Conservation (phyloP, 2,888 invertebrate species). For the Eremobia ochroleuca region DNA sequence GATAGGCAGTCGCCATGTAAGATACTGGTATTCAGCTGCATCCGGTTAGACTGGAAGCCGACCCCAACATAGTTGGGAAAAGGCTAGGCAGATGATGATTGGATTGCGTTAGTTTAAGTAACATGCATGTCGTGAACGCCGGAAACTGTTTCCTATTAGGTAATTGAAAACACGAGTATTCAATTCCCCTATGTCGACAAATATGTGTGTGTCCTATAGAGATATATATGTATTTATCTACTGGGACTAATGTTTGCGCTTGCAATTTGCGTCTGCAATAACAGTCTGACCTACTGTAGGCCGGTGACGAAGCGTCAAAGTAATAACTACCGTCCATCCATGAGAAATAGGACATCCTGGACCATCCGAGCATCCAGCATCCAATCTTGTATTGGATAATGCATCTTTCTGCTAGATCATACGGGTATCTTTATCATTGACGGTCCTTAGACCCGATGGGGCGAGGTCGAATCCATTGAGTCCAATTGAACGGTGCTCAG, state of each 20-base stretch:
- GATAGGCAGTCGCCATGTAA: too few relatives aligned
- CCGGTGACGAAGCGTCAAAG: constrained; percentile 33
- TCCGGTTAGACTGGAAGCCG: too few relatives aligned
- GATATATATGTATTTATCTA: not conserved
- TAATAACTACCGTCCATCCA: constrained; percentile 36
- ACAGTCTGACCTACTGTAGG: constrained; percentile 21
- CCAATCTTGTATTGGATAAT: constrained; percentile 64
- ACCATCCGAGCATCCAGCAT: constrained; percentile 59
- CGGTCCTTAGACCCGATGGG: constrained; percentile 60
- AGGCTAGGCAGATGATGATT: too few relatives aligned
- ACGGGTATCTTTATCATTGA: constrained; percentile 64
- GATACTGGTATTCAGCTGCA: too few relatives aligned
- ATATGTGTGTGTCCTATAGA: constrained; percentile 12
- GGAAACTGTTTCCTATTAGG: constrained; percentile 35
- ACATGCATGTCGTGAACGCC: not conserved
- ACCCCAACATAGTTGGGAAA: too few relatives aligned
- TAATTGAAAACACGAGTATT: constrained; percentile 33
- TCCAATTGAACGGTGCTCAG: constrained; percentile 80
- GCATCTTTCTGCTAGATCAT: constrained; percentile 63
- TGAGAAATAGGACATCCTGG: constrained; percentile 61
- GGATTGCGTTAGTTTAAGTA: constrained; percentile 11
- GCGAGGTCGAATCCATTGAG: constrained; percentile 86
- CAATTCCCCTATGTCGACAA: constrained; percentile 21
- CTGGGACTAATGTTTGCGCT: constrained; percentile 8
- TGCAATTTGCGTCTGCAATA: constrained; percentile 44